Percentiles rank a stretch among this genome's conserved stretches.
Evolutionary conservation across 2,888 invertebrate species (phyloP).

Genomic region (Lathronympha strigana): DNA sequence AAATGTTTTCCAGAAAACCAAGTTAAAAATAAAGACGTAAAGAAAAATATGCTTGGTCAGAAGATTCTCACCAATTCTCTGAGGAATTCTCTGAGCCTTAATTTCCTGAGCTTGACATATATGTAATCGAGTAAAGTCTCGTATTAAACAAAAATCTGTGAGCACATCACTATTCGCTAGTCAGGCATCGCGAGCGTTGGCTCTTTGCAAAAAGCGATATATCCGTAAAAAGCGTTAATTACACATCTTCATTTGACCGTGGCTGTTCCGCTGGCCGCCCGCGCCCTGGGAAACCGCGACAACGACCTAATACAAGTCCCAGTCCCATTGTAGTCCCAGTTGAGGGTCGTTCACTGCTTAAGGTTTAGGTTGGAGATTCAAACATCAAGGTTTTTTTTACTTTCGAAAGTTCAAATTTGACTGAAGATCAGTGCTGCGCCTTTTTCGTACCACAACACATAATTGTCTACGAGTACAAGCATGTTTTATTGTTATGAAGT

Average conservation of each 20-base stretch:
- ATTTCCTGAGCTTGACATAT: too few species aligned
- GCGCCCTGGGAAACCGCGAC: conserved; percentile 68
- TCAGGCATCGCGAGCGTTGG: conserved; percentile 70
- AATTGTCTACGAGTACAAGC: too few species aligned
- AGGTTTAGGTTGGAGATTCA: background rate
- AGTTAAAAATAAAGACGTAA: too few species aligned
- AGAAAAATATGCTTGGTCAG: too few species aligned
- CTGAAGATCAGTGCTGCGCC: too few species aligned
- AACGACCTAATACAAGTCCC: conserved; percentile 57
- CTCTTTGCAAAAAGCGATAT: conserved; percentile 61
- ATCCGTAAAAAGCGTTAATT: conserved; percentile 75
- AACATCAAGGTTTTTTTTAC: too few species aligned
- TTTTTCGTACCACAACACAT: too few species aligned
- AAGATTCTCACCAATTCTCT: too few species aligned
- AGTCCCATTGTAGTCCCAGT: conserved; percentile 43
- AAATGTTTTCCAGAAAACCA: too few species aligned
- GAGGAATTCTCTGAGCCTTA: too few species aligned
- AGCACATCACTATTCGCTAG: conserved; percentile 16
- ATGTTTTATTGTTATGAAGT: too few species aligned
- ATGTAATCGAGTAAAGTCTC: background rate
- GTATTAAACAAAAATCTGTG: background rate
- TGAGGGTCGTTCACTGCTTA: conserved; percentile 14
- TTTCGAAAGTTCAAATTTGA: too few species aligned
- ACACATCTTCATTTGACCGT: conserved; percentile 83
- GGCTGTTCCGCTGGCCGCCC: conserved; percentile 58